Percentiles rank a stretch among this genome's conserved stretches.
Conservation (phyloP, 2,888 invertebrate species). For the Drosophila eohydei region DNA sequence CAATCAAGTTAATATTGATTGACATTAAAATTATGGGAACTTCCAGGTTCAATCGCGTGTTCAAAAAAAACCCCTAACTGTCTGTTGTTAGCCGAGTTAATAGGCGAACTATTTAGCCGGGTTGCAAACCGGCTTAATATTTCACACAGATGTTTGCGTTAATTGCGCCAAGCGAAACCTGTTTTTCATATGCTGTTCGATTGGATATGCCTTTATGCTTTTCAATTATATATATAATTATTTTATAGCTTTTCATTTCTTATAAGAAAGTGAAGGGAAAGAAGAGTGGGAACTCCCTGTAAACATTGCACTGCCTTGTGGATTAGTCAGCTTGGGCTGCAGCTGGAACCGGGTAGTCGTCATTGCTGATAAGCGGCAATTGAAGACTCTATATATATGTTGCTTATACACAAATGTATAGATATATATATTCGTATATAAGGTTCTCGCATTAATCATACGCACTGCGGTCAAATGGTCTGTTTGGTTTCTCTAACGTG, state of each 20-base stretch:
- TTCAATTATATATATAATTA: constrained; percentile 2
- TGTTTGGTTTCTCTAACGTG: constrained; percentile 1
- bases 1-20: background rate
- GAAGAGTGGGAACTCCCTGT: constrained; percentile 1
- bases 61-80: constrained; percentile 10
- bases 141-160: constrained; percentile 42
- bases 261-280: background rate
- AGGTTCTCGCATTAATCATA: constrained; percentile 37
- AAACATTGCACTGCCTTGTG: constrained; percentile 13
- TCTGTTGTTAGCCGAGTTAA: constrained; percentile 11
- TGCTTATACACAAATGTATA: background rate
- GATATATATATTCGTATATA: background rate
- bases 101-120: constrained; percentile 5
- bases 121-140: constrained; percentile 43
- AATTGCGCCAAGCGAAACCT: constrained; percentile 53
- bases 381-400: constrained; percentile 9
- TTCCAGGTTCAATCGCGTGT: constrained; percentile 5
- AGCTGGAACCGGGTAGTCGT: background rate
- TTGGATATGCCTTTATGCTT: constrained; percentile 18
- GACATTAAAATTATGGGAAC: constrained; percentile 13
- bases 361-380: constrained; percentile 32
- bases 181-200: constrained; percentile 32
- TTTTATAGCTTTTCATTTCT: background rate
- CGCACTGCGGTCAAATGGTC: constrained; percentile 21
- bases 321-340: constrained; percentile 41